Evolutionary conservation across 2,888 invertebrate species (phyloP).

Genomic region (Timema podura): DNA sequence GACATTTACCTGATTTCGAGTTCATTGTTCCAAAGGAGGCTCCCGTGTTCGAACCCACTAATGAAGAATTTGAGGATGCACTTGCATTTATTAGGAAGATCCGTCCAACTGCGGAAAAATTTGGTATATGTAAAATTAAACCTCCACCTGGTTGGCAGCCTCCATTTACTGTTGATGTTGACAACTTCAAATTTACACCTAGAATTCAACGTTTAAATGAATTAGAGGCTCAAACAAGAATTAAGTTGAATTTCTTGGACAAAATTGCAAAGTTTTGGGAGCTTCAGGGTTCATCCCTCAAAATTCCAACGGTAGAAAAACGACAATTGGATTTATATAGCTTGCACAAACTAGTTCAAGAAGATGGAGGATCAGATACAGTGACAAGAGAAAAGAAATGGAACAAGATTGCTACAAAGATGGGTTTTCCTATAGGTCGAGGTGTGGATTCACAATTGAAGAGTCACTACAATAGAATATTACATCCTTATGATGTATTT

Average conservation of each 20-base stretch:
- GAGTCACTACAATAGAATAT: slow-evolving; percentile 86
- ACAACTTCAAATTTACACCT: slow-evolving; percentile 92
- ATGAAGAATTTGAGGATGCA: slow-evolving; percentile 26
- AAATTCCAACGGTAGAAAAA: slow-evolving; percentile 91
- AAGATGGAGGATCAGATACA: slow-evolving; percentile 80
- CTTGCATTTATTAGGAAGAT: slow-evolving; percentile 23
- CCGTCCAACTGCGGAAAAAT: slow-evolving; percentile 22
- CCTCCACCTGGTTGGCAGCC: slow-evolving; percentile 75
- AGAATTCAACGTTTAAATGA: slow-evolving; percentile 96
- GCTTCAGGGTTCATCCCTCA: slow-evolving; percentile 84
- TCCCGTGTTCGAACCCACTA: slow-evolving; percentile 23
- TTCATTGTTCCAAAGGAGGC: slow-evolving; percentile 23
- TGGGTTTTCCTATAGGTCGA: slow-evolving; percentile 84
- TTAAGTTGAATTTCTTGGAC: slow-evolving; percentile 94
- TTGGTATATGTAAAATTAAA: slow-evolving; percentile 28
- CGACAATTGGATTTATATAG: slow-evolving; percentile 90
- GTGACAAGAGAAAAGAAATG: slow-evolving; percentile 87
- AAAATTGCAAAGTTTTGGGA: slow-evolving; percentile 99
- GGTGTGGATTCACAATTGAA: slow-evolving; percentile 82
- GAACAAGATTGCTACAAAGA: slow-evolving; percentile 80
- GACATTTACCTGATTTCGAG: slow-evolving; percentile 18
- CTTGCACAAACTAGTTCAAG: slow-evolving; percentile 78
- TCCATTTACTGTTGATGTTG: slow-evolving; percentile 96
- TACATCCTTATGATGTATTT: slow-evolving; percentile 92
- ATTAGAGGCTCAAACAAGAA: slow-evolving; percentile 93